Evolutionary conservation across 2,797 vertebrate genomes (phyloP).

Genomic region (Phoeniculus purpureus): DNA sequence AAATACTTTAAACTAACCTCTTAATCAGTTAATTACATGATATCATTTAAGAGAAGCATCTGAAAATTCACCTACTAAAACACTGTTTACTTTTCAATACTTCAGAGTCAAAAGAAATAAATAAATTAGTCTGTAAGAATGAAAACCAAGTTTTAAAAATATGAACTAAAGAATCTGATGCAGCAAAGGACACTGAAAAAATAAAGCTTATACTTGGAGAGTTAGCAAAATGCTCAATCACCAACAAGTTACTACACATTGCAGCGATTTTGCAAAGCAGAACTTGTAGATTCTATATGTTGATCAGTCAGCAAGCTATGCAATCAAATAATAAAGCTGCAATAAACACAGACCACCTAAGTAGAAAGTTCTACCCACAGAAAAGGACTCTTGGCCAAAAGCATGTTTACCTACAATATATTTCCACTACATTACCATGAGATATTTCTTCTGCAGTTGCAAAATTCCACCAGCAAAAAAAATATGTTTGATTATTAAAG

Average conservation of each 20-base stretch:
- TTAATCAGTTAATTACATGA: neutral
- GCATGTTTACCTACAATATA: neutral
- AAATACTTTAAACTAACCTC: neutral
- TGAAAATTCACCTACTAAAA: conserved; percentile 7
- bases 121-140: conserved; percentile 12
- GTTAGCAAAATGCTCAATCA: conserved; percentile 8
- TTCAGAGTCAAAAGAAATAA: conserved; percentile 15
- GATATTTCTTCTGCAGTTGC: neutral
- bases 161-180: neutral
- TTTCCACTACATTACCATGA: conserved; percentile 20
- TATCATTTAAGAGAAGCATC: neutral
- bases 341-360: conserved; percentile 51
- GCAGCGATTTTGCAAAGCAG: conserved; percentile 2
- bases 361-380: neutral
- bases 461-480: neutral
- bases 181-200: conserved; percentile 16
- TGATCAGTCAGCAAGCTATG: conserved; percentile 13
- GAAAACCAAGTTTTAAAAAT: neutral
- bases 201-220: neutral
- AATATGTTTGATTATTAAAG: neutral
- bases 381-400: neutral
- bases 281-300: neutral
- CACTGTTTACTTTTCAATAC: conserved; percentile 29
- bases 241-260: neutral
- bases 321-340: conserved; percentile 8